A percentile compares a stretch with the other conserved stretches of the same genome.
phyloP scores from a whole-genome alignment of 2,797 vertebrate genomes.

The Lepus oiostolus region DNA sequence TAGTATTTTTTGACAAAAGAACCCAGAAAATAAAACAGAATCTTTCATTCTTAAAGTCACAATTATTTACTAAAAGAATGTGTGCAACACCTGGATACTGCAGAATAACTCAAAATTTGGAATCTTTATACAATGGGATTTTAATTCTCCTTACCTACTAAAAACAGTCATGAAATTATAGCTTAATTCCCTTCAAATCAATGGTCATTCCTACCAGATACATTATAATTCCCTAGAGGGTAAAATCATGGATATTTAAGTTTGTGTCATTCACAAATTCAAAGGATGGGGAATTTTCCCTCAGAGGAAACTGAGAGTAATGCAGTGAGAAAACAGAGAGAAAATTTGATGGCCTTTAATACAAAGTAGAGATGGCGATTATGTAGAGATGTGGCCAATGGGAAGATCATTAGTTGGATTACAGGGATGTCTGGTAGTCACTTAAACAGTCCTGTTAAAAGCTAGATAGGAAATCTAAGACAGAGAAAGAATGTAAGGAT shows the following conservation, averaged over 20 bases:
- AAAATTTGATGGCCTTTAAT: neutral
- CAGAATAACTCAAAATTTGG: neutral
- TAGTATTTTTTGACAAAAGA: neutral
- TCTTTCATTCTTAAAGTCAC: conserved; percentile 11
- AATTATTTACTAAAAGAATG: neutral
- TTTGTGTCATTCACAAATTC: neutral
- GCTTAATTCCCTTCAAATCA: neutral
- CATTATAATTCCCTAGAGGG: neutral
- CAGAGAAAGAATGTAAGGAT: neutral
- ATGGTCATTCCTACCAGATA: neutral
- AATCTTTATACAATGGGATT: neutral
- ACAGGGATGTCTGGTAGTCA: neutral
- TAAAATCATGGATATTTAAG: neutral
- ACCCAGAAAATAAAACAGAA: neutral
- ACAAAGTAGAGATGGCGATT: neutral
- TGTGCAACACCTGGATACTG: neutral
- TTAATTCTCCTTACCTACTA: neutral
- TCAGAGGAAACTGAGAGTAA: neutral
- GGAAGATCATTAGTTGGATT: neutral
- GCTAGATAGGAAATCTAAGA: neutral
- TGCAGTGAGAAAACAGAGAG: neutral
- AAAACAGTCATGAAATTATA: neutral
- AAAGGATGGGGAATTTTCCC: neutral
- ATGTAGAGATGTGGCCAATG: neutral
- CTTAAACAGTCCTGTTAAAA: neutral